Base-by-base conservation (phyloP, 2,113 vertebrate species). In the Pelobates fuscus region DNA sequence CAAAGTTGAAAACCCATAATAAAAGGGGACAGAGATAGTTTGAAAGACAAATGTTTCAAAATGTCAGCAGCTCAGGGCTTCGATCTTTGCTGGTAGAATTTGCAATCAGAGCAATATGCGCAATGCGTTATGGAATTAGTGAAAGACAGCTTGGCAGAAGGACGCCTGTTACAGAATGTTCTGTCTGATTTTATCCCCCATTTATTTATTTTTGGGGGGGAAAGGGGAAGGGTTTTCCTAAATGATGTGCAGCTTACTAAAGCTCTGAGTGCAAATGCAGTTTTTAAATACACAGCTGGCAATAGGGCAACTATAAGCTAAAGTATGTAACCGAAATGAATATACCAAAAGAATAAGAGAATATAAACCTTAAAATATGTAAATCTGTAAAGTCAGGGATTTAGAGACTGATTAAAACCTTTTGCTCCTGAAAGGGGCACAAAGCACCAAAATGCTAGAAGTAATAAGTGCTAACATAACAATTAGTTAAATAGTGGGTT, bases 31-130 rank as follows among this genome's bases (percentile, higher is more conserved):
- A 76, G 81, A 8, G 74, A 57, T 46, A 6, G 75, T 88, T 80
- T 83, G 84, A 89, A 88, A 88, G 88, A 89, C 79, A 71, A 52
- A 86, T 85, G 87, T 80, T 90, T 91, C 88, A 89, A 87, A 84
- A 86, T 84, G 86, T 89, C 89, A 91, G 82, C 80, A 78, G 67
- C 84, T 86, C 77, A 77, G 17, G 70, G 70, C 80, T 89, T 90
- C 89, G 83, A 89, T 89, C 87, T 79, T 81, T 80, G 27, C 82
- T 25, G 30, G 71, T 78, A 71, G 82, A 82, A 87, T 82, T 2
- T 89, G 88, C 88, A 86, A 80, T 20, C 77, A 88, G 78, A 79
- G 86, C 87, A 91, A 89, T 87, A 87, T 67, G 72, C 70, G 71
- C 0, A 41, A 59, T 59, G 70, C 76, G 82, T 80, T 74, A 69